phyloP scores from a whole-genome alignment of 2,113 vertebrate genomes.

The Hippocampus guttulatus region DNA sequence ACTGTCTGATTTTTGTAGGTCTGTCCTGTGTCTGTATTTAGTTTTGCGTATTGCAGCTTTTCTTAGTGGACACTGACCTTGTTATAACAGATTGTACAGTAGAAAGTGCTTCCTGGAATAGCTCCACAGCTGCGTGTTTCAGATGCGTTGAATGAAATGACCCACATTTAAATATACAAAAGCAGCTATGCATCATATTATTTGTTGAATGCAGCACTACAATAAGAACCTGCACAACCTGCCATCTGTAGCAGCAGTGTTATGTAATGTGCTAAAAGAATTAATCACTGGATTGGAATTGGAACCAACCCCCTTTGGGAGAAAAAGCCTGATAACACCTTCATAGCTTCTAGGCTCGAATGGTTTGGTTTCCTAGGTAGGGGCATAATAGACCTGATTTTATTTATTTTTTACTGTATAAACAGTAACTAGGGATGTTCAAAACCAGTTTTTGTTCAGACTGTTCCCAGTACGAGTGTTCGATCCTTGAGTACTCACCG shows the following conservation, averaged over 20 bases:
- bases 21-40: conserved; percentile 13
- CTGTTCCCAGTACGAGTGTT: too few species aligned
- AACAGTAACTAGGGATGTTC: too few species aligned
- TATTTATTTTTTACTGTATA: too few species aligned
- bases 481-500: too few species aligned
- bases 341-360: conserved; percentile 8
- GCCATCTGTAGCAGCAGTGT: conserved; percentile 33
- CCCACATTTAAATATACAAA: background rate
- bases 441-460: too few species aligned
- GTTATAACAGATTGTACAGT: conserved; percentile 27
- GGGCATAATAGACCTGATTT: too few species aligned
- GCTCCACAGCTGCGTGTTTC: background rate
- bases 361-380: background rate
- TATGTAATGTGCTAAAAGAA: conserved; percentile 38
- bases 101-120: background rate
- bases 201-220: conserved; percentile 13
- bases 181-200: conserved; percentile 15
- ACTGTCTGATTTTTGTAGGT: conserved; percentile 34
- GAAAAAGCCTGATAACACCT: conserved; percentile 3
- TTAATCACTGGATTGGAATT: conserved; percentile 27
- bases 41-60: conserved; percentile 30
- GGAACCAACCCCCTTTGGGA: background rate
- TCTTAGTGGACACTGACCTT: conserved; percentile 50
- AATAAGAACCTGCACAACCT: conserved; percentile 22
- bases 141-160: background rate